phyloP scores from a whole-genome alignment of 2,797 vertebrate genomes.

The Acanthurus leucopareius region DNA sequence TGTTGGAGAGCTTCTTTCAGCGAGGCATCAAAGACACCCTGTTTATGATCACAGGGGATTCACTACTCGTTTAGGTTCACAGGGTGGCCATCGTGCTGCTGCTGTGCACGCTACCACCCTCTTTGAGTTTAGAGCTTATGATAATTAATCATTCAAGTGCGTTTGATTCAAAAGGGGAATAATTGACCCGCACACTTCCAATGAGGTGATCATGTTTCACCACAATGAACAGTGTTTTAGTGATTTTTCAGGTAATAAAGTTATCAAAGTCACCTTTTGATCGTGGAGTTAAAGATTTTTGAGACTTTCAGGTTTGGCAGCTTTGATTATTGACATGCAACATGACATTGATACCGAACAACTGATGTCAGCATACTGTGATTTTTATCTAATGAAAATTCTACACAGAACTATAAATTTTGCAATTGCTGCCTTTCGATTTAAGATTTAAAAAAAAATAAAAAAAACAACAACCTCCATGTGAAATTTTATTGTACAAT shows the following conservation, averaged over 20 bases:
- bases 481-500: too few species aligned
- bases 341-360: too few species aligned
- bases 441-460: too few species aligned
- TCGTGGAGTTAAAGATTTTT: background rate
- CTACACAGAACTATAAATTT: too few species aligned
- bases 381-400: too few species aligned
- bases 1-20: conserved; percentile 85
- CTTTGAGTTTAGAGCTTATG: conserved; percentile 44
- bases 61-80: conserved; percentile 84
- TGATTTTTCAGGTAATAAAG: conserved; percentile 21
- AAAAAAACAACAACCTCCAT: too few species aligned
- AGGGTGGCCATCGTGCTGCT: conserved; percentile 69
- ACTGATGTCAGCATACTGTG: too few species aligned
- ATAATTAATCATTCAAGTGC: conserved; percentile 40
- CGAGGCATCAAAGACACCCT: conserved; percentile 89
- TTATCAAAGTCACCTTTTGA: background rate
- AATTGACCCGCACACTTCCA: conserved; percentile 31
- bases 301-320: background rate
- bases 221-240: background rate
- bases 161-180: conserved; percentile 33
- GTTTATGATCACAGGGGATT: conserved; percentile 86
- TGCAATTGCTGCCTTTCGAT: too few species aligned
- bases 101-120: background rate
- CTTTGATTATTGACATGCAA: too few species aligned
- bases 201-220: conserved; percentile 14